Base-by-base conservation (phyloP, 2,888 invertebrate genomes). In the Fragum sueziense region DNA sequence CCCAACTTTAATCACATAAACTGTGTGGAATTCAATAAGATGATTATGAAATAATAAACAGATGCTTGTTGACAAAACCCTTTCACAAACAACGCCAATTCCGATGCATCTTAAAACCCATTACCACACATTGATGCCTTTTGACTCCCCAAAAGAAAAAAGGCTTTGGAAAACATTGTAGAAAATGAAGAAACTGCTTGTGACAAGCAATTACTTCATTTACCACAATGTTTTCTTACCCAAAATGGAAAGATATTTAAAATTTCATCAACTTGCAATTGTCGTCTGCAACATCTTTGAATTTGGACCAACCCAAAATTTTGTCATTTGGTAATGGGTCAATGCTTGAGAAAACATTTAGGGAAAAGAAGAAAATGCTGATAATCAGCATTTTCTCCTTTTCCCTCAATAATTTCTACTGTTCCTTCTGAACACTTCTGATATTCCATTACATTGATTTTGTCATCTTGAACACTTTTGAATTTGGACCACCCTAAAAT, bases 41-140 rank as follows among this genome's bases (percentile, higher is more conserved):
- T 65, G 25, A 20, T 65, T 65, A 65, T 65, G 65, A 65, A 65
- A 65, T 65, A 2, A 65, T 65, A 65, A 65, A 65, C 65, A 65
- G 6, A 3, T 9, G 14, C 20, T 41, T 41, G 34, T 65, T 65
- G 22, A 41, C 17, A 14, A 22, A 65, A 65, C 22, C 65, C 47
- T 65, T 61, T 7, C 57, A 20, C 20, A 57, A 57, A 29, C 47
- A 20, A n/a, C 47, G n/a, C 41, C 9, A 41, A 17, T 41, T 11
- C 41, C 17, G 17, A 9, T 41, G 41, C 11, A 11, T 7, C n/a
- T 11, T 25, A 27, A 27, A 57, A 57, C n/a, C 52, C 52, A 14
- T 52, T 52, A 9, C 52, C 52, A n/a, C 52, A 52, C 22, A 52
- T 11, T n/a, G 1, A 59, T 17, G 29, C 25, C 1, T 59, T 59